These are phyloP conservation scores for Cantharis lateralis DNA, from an alignment of 2,888 invertebrate genomes.

Conservation along the genomic window DNA sequence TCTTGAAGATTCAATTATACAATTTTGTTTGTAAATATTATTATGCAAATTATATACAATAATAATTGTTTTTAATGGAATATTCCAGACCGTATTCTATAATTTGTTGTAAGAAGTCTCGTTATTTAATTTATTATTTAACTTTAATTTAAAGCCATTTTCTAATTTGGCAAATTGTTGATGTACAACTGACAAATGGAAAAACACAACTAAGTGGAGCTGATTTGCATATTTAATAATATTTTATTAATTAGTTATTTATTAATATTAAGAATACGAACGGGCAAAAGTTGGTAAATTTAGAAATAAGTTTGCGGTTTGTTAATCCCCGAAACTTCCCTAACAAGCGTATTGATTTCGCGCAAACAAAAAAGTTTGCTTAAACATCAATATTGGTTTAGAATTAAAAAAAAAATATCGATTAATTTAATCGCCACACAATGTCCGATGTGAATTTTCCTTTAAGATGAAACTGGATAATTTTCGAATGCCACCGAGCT, in stretches of 20 bases:
- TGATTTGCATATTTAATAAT: background rate
- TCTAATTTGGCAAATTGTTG: conserved; percentile 24
- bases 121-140: conserved; percentile 20
- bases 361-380: background rate
- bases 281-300: background rate
- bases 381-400: background rate
- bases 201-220: conserved; percentile 12
- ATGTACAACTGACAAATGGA: conserved; percentile 11
- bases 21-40: background rate
- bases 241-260: background rate
- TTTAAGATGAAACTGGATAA: background rate
- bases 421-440: background rate
- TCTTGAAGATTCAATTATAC: background rate
- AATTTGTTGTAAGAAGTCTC: background rate
- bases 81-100: background rate
- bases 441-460: too few species aligned
- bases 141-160: conserved; percentile 21
- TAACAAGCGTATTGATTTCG: background rate
- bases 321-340: background rate
- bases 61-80: background rate
- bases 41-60: background rate
- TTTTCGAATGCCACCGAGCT: background rate
- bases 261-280: background rate
- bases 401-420: background rate
- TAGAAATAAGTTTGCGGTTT: background rate